Evolutionary conservation across 1,140 invertebrate genomes (phyloP).

Genomic region (Penaeus japonicus): DNA sequence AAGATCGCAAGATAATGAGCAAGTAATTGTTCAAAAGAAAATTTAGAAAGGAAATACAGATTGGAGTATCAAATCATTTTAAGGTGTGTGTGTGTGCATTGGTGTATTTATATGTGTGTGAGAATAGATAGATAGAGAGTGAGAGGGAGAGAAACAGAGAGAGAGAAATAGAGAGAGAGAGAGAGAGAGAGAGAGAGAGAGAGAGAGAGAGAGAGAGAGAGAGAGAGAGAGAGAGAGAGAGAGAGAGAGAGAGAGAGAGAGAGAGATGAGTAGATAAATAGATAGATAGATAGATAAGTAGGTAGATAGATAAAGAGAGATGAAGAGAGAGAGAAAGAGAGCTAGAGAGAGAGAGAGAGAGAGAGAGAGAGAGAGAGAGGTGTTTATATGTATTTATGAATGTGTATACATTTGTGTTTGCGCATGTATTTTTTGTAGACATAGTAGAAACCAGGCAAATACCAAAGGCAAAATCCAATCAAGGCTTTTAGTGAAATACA

Average conservation of each 20-base stretch:
- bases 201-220: neutral
- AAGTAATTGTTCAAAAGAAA: too few species aligned
- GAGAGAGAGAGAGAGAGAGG: neutral
- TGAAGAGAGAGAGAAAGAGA: neutral
- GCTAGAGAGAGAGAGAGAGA: neutral
- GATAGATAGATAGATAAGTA: neutral
- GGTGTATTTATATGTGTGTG: too few species aligned
- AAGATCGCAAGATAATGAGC: too few species aligned
- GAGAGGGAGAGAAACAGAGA: neutral
- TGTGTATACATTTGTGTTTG: too few species aligned
- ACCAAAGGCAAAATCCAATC: too few species aligned
- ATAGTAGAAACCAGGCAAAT: too few species aligned
- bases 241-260: neutral
- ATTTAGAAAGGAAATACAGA: too few species aligned
- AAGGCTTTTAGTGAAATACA: too few species aligned
- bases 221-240: neutral
- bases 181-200: neutral
- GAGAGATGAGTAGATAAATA: neutral
- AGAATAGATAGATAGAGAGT: neutral
- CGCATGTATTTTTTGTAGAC: too few species aligned
- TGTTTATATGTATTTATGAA: too few species aligned
- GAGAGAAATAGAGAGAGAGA: neutral
- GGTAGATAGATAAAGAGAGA: neutral
- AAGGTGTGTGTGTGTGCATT: too few species aligned
- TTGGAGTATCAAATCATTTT: too few species aligned